These are phyloP conservation scores for Trichogramma evanescens DNA, from an alignment of 2,888 invertebrate species.

Conservation along the genomic window DNA sequence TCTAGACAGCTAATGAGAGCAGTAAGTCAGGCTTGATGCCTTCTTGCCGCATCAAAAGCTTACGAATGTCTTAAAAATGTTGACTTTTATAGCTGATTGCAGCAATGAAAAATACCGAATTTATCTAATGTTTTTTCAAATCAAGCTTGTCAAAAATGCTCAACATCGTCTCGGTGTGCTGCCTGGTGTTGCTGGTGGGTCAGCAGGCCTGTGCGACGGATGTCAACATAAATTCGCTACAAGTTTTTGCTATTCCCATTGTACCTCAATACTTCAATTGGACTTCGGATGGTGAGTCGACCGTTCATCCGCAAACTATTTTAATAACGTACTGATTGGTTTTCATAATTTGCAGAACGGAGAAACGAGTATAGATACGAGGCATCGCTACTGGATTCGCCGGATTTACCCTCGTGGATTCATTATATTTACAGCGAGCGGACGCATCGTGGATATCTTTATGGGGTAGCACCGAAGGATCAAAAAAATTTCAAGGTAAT, in stretches of 20 bases:
- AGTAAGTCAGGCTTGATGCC: too few relatives aligned
- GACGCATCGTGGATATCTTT: conserved; percentile 72
- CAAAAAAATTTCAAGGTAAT: conserved; percentile 49
- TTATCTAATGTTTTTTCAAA: too few relatives aligned
- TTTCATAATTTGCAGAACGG: conserved; percentile 8
- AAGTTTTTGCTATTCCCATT: conserved; percentile 72
- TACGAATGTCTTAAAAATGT: too few relatives aligned
- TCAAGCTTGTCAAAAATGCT: too few relatives aligned
- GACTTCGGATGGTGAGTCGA: conserved; percentile 60
- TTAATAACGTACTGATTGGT: background rate
- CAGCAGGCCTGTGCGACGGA: conserved; percentile 2
- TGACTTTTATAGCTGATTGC: too few relatives aligned
- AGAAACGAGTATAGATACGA: conserved; percentile 20
- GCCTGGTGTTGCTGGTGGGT: too few relatives aligned
- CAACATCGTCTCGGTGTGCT: too few relatives aligned
- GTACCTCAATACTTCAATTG: conserved; percentile 75
- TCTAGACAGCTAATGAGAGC: too few relatives aligned
- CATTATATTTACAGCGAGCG: conserved; percentile 74
- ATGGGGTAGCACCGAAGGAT: conserved; percentile 72
- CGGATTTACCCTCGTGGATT: conserved; percentile 82
- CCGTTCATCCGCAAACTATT: background rate
- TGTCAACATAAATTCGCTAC: conserved; percentile 49
- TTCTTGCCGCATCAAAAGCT: too few relatives aligned
- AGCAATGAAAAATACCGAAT: too few relatives aligned
- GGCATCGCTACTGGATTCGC: conserved; percentile 67